Conservation (phyloP, 1,140 invertebrate species). For the Euura lappo region DNA sequence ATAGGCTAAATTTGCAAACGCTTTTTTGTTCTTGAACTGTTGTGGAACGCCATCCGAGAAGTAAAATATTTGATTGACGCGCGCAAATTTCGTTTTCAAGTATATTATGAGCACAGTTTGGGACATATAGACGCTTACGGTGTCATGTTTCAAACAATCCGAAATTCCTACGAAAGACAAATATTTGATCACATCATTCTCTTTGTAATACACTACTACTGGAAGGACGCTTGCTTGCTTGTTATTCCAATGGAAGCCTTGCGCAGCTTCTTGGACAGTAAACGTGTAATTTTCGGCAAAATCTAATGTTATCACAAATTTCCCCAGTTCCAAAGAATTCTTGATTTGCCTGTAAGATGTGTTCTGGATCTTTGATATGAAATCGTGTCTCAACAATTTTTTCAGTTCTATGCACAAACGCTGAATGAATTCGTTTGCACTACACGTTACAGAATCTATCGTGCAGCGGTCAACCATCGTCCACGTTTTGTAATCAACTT, state of each 20-base stretch:
- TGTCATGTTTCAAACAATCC: constrained; percentile 17
- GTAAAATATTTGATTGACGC: constrained; percentile 11
- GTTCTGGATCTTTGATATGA: constrained; percentile 30
- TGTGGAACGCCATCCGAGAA: constrained; percentile 8
- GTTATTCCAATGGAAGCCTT: constrained; percentile 29
- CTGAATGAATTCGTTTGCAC: constrained; percentile 21
- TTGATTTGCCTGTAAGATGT: constrained; percentile 24
- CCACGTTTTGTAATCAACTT: constrained; percentile 18
- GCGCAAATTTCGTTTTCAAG: not conserved
- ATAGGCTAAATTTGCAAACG: constrained; percentile 19
- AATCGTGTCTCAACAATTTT: constrained; percentile 27
- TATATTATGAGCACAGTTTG: not conserved
- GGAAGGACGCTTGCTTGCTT: constrained; percentile 13
- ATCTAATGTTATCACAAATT: constrained; percentile 31
- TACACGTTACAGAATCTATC: constrained; percentile 6
- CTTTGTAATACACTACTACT: constrained; percentile 18
- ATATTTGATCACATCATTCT: constrained; percentile 12
- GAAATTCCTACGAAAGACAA: constrained; percentile 15
- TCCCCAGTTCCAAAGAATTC: constrained; percentile 23
- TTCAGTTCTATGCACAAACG: constrained; percentile 19
- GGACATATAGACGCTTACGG: constrained; percentile 8
- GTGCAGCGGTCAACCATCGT: constrained; percentile 13
- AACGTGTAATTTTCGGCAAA: constrained; percentile 46
- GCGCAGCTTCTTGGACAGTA: constrained; percentile 38
- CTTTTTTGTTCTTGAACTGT: constrained; percentile 24